These are phyloP conservation scores for Microcebus ravelobensis DNA, from an alignment of 2,113 vertebrate genomes.

Conservation along the genomic window DNA sequence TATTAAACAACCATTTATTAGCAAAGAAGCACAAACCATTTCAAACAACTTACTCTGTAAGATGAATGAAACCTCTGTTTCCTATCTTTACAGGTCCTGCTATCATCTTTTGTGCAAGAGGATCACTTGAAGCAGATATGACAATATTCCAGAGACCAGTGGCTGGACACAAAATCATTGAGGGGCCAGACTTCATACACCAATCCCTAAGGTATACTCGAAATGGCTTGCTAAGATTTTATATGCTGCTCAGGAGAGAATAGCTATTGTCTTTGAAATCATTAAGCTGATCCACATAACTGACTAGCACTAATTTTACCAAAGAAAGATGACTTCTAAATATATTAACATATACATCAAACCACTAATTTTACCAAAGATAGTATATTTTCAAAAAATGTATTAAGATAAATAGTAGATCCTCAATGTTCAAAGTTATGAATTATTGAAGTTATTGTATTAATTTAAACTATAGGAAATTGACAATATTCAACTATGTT, in stretches of 20 bases:
- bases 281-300: background rate
- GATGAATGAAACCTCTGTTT: background rate
- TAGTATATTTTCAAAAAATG: background rate
- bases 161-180: background rate
- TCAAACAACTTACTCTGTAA: background rate
- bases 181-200: background rate
- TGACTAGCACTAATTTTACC: background rate
- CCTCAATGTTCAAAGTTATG: background rate
- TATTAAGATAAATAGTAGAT: background rate
- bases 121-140: background rate
- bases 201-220: background rate
- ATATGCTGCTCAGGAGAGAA: background rate
- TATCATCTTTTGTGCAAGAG: background rate
- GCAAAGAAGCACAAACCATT: background rate
- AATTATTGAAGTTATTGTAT: background rate
- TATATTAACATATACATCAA: background rate
- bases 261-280: background rate
- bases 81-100: background rate
- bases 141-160: background rate
- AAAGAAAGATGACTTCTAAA: background rate
- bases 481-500: background rate
- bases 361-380: background rate
- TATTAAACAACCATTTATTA: background rate
- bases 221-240: background rate
- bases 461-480: background rate